phyloP scores from a whole-genome alignment of 92 coral and sea anemone genomes.

The Parazoanthus atlanticus region DNA sequence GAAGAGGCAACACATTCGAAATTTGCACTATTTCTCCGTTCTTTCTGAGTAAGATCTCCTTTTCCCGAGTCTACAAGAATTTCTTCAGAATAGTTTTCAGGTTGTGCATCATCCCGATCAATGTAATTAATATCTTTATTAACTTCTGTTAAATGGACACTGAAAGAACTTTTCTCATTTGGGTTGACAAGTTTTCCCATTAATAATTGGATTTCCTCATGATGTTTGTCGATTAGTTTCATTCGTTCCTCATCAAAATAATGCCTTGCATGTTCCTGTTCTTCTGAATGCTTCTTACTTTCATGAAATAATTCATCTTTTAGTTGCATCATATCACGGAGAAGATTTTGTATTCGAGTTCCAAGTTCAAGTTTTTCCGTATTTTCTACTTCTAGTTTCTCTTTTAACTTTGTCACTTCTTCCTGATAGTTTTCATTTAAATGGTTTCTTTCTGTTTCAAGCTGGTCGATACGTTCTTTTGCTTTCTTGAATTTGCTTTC shows the following conservation, averaged over 20 bases:
- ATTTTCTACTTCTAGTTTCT: slow-evolving; percentile 62
- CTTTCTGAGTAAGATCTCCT: not conserved
- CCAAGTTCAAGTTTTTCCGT: slow-evolving; percentile 67
- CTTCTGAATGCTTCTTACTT: slow-evolving; percentile 61
- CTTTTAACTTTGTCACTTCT: slow-evolving; percentile 59
- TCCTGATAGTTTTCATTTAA: slow-evolving; percentile 56
- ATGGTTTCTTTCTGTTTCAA: slow-evolving; percentile 60
- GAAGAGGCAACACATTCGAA: not conserved
- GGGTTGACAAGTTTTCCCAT: slow-evolving; percentile 2
- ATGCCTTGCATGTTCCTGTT: slow-evolving; percentile 53
- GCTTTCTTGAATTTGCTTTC: slow-evolving; percentile 61
- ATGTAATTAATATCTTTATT: not conserved
- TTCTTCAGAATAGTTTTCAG: not conserved
- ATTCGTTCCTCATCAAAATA: slow-evolving; percentile 26
- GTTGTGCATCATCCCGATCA: not conserved
- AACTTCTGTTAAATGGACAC: not conserved
- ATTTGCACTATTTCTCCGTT: not conserved
- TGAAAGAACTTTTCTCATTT: slow-evolving; percentile 2
- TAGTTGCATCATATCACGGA: slow-evolving; percentile 71
- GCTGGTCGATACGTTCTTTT: slow-evolving; percentile 47
- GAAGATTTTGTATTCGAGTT: slow-evolving; percentile 68
- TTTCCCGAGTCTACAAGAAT: no score
- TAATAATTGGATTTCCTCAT: slow-evolving; percentile 15
- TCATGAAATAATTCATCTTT: slow-evolving; percentile 71
- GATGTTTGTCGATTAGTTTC: slow-evolving; percentile 26